phyloP scores from a whole-genome alignment of 2,797 vertebrate genomes.

The Chloroceryle amazona region DNA sequence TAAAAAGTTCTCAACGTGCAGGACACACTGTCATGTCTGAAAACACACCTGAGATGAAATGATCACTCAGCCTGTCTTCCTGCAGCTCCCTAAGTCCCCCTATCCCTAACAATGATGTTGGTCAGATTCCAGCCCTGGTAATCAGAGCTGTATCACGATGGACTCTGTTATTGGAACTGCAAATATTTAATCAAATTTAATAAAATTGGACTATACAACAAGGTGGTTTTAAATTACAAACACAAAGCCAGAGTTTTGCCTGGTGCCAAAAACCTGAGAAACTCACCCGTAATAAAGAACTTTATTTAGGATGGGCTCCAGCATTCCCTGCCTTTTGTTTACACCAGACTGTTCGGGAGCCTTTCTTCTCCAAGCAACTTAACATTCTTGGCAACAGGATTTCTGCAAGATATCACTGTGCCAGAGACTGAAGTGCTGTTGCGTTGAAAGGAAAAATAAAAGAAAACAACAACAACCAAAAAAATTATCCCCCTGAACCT shows the following conservation, averaged over 20 bases:
- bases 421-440: conserved; percentile 31
- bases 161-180: conserved; percentile 22
- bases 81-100: background rate
- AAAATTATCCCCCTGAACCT: background rate
- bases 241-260: background rate
- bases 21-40: background rate
- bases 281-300: conserved; percentile 51
- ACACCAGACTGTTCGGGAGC: conserved; percentile 45
- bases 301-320: conserved; percentile 70
- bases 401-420: conserved; percentile 36
- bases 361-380: conserved; percentile 65
- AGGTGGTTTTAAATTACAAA: conserved; percentile 33
- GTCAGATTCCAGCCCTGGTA: background rate
- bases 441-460: conserved; percentile 37
- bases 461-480: conserved; percentile 5
- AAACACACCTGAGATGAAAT: background rate
- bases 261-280: conserved; percentile 56
- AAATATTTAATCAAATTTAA: conserved; percentile 60
- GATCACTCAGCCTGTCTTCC: background rate
- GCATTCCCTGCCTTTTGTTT: conserved; percentile 64
- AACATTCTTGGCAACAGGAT: conserved; percentile 58
- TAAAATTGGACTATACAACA: conserved; percentile 32
- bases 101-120: background rate
- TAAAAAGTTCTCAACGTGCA: background rate
- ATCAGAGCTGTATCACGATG: conserved; percentile 18